Conservation (phyloP, 2,888 invertebrate genomes). For the Chrysomela aeneicollis region DNA sequence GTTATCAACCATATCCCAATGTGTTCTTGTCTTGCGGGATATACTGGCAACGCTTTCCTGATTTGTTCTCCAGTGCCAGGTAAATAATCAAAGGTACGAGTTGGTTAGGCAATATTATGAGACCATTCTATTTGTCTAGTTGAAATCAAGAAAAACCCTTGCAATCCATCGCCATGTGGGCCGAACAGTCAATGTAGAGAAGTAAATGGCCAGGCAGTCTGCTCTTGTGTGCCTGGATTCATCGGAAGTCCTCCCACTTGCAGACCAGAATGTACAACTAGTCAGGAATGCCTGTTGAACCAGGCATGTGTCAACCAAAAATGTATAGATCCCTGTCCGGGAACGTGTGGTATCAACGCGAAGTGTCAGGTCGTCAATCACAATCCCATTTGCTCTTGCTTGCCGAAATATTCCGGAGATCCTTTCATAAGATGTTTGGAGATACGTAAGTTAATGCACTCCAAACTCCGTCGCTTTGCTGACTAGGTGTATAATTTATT, state of each 20-base stretch:
- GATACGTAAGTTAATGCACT: conserved; percentile 45
- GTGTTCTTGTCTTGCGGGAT: conserved; percentile 74
- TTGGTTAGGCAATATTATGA: no score
- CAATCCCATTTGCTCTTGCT: conserved; percentile 81
- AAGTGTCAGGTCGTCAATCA: conserved; percentile 81
- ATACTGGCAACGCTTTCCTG: conserved; percentile 74
- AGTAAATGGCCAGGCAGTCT: conserved; percentile 76
- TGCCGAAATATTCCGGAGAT: conserved; percentile 73
- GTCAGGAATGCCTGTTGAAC: conserved; percentile 76
- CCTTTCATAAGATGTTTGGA: conserved; percentile 75
- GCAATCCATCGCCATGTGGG: conserved; percentile 78
- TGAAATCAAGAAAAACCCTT: conserved; percentile 68
- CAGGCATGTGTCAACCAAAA: conserved; percentile 81
- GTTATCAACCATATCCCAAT: conserved; percentile 79
- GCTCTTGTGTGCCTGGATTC: conserved; percentile 75
- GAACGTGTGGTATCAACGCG: conserved; percentile 80
- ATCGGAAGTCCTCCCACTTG: conserved; percentile 81
- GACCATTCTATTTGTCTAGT: conserved; percentile 43
- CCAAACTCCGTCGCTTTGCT: no score
- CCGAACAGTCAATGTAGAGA: conserved; percentile 80
- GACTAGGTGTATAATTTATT: not conserved
- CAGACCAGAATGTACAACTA: conserved; percentile 78
- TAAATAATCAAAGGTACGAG: not conserved
- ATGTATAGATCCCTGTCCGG: conserved; percentile 83
- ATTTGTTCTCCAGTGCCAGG: conserved; percentile 61